Base-by-base conservation (phyloP, 2,113 vertebrate species). In the Carollia perspicillata region DNA sequence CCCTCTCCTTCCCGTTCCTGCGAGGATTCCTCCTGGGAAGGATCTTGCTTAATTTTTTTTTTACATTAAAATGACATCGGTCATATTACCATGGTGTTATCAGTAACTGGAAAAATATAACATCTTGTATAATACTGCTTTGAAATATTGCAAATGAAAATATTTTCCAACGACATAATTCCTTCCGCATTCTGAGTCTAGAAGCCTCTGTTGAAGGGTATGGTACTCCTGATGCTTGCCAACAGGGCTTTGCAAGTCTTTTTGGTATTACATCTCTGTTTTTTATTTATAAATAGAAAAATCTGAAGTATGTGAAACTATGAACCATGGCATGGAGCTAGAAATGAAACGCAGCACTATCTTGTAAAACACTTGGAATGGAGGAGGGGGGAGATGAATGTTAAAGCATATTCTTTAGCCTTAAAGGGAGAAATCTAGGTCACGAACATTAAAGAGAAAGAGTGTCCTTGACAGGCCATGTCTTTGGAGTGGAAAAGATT, bases 231-330 rank as follows among this genome's bases (percentile, higher is more conserved):
- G 58, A 69, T 44, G 30, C 6, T 30, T 47, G 6, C 47, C 80
- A 80, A 65, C 9, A 20, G 30, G 6, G 20, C 47, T 72, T 74
- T 49, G 65, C 42, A 44, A 8, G 51, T 44, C 6, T 80, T 66
- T 72, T 53, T 68, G 35, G 49, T 55, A 85, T 77, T 77, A 68
- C 4, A 42, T 71, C 60, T 84, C 37, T 71, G 42, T 58, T 79
- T 87, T 87, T 83, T 49, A 65, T 93, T 95, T 90, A 74, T 44
- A 75, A 80, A 84, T 33, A 86, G 55, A 94, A 84, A 65, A 17
- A 75, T 10, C 17, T 71, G 63, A 88, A 77, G 66, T 80, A 80
- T 63, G 10, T 80, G 20, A 89, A 72, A 33, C 80, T 71, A 5
- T 77, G 55, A 60, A 72, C 77, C 11, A 30, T 55, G 51, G 9